Evolutionary conservation across 1,140 invertebrate species (phyloP), one percentile per base, ranked within the genome.

Genomic region (Bombus sibiricus): DNA sequence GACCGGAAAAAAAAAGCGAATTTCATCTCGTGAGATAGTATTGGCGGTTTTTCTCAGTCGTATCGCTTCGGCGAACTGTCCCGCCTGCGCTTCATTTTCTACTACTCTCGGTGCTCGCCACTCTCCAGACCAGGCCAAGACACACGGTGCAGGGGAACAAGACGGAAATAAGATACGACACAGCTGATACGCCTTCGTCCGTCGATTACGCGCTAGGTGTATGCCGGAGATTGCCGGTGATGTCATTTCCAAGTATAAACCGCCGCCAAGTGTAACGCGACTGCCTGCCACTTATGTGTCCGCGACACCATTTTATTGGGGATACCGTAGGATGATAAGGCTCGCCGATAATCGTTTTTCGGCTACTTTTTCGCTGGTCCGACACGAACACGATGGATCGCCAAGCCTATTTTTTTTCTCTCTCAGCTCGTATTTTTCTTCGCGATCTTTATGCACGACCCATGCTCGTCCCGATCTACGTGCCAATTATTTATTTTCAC

Each of bases 141-240:
- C 68, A 37, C 37, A 22, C 68, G 9, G 32, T 81, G n/a, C 68
- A 76, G 32, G 69, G 88, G 89, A 92, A 92, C 91, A 86, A 93
- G 91, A 94, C 92, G 92, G 93, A 94, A 94, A 95, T 95, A 95
- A 95, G 94, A 95, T 95, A 94, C 93, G 92, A 92, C 92, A 91
- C 93, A 91, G 92, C 93, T 93, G 94, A 95, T 95, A 95, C 92
- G 93, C 94, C 93, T 93, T 92, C 92, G 92, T 86, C 80, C 89
- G 81, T 43, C 91, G 92, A 94, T 94, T 94, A 94, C 92, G 91
- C 92, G 92, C 91, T 93, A 93, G 93, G 90, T 93, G 92, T 91
- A 93, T 68, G 89, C 87, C 82, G 72, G 76, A 92, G 91, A 93
- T 93, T 87, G 91, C 84, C 89, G 92, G 92, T 94, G 94, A 94